These are phyloP conservation scores for Therioaphis trifolii DNA, from an alignment of 2,888 invertebrate species.

Conservation along the genomic window DNA sequence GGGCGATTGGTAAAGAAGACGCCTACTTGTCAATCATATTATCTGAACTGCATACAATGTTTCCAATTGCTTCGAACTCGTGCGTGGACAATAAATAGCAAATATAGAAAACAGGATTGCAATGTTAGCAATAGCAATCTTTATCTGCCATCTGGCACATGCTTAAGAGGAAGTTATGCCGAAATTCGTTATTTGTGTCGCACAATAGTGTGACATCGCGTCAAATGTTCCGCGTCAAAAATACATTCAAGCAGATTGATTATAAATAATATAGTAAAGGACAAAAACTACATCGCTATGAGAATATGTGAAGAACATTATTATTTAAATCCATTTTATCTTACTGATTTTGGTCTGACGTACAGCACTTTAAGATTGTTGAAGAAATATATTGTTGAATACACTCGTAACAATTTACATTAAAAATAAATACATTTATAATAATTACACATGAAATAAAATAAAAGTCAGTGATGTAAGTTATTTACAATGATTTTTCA, in stretches of 20 bases:
- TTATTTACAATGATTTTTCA: too few relatives aligned
- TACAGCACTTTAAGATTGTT: not conserved
- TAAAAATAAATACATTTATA: too few relatives aligned
- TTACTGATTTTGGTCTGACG: not conserved
- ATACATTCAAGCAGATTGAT: not conserved
- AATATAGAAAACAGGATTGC: not conserved
- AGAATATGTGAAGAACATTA: not conserved
- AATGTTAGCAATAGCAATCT: not conserved
- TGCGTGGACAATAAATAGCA: not conserved
- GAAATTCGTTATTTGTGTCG: constrained; percentile 10
- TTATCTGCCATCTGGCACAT: constrained; percentile 23
- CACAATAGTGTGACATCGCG: not conserved
- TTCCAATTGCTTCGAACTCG: not conserved
- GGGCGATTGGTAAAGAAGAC: not conserved
- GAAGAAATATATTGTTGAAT: not conserved
- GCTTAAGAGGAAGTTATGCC: constrained; percentile 13
- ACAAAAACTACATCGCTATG: not conserved
- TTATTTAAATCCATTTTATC: too few relatives aligned
- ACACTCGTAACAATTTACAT: too few relatives aligned
- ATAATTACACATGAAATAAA: too few relatives aligned
- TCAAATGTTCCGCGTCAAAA: not conserved
- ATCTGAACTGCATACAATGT: not conserved
- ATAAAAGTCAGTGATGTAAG: too few relatives aligned
- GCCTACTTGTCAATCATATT: constrained; percentile 30
- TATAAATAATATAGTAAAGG: constrained; percentile 17